These are phyloP conservation scores for Paralichthys olivaceus DNA, from an alignment of 2,113 vertebrate species.

Conservation along the genomic window DNA sequence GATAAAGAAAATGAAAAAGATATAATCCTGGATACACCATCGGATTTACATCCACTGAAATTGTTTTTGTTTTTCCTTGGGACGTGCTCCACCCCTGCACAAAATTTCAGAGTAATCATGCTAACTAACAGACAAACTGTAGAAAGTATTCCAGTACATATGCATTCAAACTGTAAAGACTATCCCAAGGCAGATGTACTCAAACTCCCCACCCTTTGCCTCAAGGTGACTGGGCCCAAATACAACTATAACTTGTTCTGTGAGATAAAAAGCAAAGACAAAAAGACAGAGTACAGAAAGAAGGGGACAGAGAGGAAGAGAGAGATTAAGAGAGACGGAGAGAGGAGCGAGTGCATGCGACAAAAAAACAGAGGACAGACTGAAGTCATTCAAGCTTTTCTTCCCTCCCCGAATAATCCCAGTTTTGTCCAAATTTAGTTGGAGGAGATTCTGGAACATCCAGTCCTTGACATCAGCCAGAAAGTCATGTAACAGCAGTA, in stretches of 20 bases:
- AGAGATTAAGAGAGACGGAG: conserved; percentile 43
- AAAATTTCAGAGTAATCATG: not conserved
- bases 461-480: conserved; percentile 70
- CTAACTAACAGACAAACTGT: no score
- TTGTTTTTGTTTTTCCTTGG: no score
- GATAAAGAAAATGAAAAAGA: no score
- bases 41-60: no score
- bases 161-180: not conserved
- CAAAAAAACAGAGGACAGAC: conserved; percentile 63
- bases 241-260: conserved; percentile 52
- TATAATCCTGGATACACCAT: no score
- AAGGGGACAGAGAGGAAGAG: conserved; percentile 42
- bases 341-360: conserved; percentile 21
- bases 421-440: conserved; percentile 77
- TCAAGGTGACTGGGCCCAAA: conserved; percentile 71
- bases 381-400: conserved; percentile 76
- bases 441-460: conserved; percentile 66
- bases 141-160: not conserved
- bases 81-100: not conserved
- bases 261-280: conserved; percentile 59
- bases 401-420: conserved; percentile 70
- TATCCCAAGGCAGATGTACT: not conserved
- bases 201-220: conserved; percentile 18
- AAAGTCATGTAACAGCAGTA: conserved; percentile 61
- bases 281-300: conserved; percentile 39